Evolutionary conservation across 2,797 vertebrate species (phyloP), one percentile per base, ranked within the genome.

Genomic region (Hoplostethus mediterraneus): DNA sequence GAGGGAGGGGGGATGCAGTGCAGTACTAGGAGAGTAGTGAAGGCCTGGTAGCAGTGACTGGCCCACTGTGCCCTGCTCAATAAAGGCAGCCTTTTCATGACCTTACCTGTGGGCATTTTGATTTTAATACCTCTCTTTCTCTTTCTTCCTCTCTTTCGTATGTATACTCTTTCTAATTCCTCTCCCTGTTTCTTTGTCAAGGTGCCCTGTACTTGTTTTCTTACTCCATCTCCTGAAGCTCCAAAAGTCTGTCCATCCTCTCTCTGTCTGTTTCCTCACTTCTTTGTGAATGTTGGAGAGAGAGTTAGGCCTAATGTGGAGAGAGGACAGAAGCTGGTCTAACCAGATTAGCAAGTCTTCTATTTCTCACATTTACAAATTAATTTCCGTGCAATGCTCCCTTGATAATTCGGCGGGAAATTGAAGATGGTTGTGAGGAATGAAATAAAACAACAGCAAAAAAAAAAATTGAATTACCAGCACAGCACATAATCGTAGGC

Each of bases 321-420:
- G 31, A 62, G 13, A 42, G 63, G 44, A 49, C 44, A 65, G 59
- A 72, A 9, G 66, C 77, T 73, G 75, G 67, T 30, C 70, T 67
- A 88, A 92, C 80, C 67, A 82, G 82, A 89, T 91, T 87, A 91
- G 70, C 63, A 66, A 79, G 81, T 84, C 85, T 90, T 83, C 72
- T 63, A 84, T 91, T 91, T 77, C 84, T 89, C 84, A 86, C 73
- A 69, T 36, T 85, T 84, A 88, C 88, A 91, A 90, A 90, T 91
- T 92, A 73, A 92, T 92, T 92, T 90, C 81, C 67, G 67, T 63
- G 70, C 69, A 89, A 73, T 67, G 60, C 58, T 83, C 80, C 80
- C 80, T 70, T 85, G 82, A 85, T 89, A 85, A 89, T 88, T 91
- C 85, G 49, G 55, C 33, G 65, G 85, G 88, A 90, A 90, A 89